Conservation (phyloP, 2,888 invertebrate species). For the Acanthosepion pharaonis region DNA sequence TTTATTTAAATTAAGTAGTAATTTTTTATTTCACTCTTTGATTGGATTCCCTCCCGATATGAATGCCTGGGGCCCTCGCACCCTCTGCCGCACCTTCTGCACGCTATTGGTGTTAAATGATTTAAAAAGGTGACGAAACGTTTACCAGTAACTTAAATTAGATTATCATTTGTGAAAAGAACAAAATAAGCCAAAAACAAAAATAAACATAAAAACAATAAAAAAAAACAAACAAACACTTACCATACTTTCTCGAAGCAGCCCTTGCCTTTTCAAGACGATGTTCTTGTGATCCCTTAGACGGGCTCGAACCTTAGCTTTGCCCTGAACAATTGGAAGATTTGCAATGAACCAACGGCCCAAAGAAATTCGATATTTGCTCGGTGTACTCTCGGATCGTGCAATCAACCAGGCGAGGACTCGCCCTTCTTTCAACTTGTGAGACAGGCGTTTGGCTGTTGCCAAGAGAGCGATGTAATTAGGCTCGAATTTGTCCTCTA, state of each 20-base stretch:
- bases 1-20: no score
- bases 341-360: constrained; percentile 39
- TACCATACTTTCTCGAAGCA: background rate
- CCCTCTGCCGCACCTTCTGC: no score
- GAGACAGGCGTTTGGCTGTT: background rate
- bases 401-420: background rate
- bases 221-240: background rate
- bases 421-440: constrained; percentile 39
- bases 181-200: no score
- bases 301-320: background rate
- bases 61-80: no score
- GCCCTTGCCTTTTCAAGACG: background rate
- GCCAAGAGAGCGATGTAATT: constrained; percentile 34
- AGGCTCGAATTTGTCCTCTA: constrained; percentile 24
- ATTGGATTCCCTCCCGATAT: no score
- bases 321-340: constrained; percentile 36
- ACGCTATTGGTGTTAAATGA: no score
- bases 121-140: no score
- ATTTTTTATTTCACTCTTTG: no score
- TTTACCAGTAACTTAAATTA: no score
- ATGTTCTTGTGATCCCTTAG: constrained; percentile 16
- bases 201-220: no score
- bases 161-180: no score
- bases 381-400: constrained; percentile 34
- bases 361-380: constrained; percentile 34